Base-by-base conservation (phyloP, 2,888 invertebrate species). In the Antheraea assamensis region DNA sequence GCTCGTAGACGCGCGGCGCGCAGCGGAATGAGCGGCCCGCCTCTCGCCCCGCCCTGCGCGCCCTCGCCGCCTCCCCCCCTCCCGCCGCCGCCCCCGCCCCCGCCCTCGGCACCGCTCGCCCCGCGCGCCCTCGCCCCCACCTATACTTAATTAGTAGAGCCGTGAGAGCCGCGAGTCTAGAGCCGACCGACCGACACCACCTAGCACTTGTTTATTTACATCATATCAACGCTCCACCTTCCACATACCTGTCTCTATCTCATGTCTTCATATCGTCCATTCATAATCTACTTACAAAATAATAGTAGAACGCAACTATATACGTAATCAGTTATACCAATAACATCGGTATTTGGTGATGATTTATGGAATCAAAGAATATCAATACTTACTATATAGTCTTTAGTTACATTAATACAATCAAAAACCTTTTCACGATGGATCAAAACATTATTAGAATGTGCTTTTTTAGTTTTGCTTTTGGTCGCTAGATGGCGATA, bases 61-160 rank as follows among this genome's bases (percentile, higher is more conserved):
- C 82, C 82, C 79, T 77, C 80, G 78, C 83, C 78, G 79, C 74
- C 84, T 82, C 81, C 84, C 78, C 81, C 77, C 81, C 83, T 76
- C 78, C 78, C 78, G 78, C 74, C 76, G 78, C 77, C 78, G 75
- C 77, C 75, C 80, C 61, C 82, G 81, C 81, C 85, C 85, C 86
- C 87, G 75, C 77, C n/a, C n/a, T n/a, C n/a, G n/a, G n/a, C n/a
- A n/a, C n/a, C n/a, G n/a, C n/a, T n/a, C 75, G 75, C 75, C 75
- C 78, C 76, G 75, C 79, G n/a, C 75, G 76, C 76, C 80, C 71
- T 82, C 82, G 81, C 85, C 87, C 24, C 77, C 88, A 87, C 89
- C 91, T 91, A 88, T 90, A 90, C 92, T 92, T 92, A 90, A 92
- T 92, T 92, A 92, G 90, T 89, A 83, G 87, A 86, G 86, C 87